These are phyloP conservation scores for Ictidomys tridecemlineatus DNA, from an alignment of 2,113 vertebrate genomes.

Conservation along the genomic window DNA sequence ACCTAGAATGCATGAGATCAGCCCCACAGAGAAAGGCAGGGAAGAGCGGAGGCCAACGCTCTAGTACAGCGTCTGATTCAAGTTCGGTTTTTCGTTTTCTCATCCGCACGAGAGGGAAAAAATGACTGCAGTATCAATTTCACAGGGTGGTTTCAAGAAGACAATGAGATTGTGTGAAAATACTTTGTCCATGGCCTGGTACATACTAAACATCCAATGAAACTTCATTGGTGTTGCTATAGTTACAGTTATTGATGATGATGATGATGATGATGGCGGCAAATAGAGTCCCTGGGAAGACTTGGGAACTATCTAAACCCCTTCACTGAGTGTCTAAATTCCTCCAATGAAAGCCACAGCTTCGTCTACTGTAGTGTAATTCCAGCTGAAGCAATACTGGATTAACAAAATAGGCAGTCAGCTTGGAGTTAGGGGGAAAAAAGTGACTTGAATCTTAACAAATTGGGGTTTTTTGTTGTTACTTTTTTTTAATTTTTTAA, in stretches of 20 bases:
- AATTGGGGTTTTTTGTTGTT: too few species aligned
- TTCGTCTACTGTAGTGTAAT: background rate
- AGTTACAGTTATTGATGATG: fast-evolving
- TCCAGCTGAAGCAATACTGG: background rate
- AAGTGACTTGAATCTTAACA: background rate
- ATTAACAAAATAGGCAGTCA: background rate
- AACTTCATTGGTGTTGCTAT: background rate
- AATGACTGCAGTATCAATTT: background rate
- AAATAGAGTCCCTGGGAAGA: background rate
- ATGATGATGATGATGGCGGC: background rate
- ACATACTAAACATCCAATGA: background rate
- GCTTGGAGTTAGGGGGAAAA: background rate
- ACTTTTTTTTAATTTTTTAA: too few species aligned
- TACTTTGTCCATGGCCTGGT: background rate
- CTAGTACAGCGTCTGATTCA: background rate
- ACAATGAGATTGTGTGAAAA: background rate
- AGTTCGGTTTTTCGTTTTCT: background rate
- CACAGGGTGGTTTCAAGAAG: background rate
- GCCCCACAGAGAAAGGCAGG: background rate
- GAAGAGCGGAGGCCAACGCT: background rate
- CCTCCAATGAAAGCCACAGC: background rate
- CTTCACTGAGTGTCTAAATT: background rate
- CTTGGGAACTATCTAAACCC: background rate
- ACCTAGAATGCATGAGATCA: background rate
- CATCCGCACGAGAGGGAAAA: background rate